phyloP scores from a whole-genome alignment of 2,888 invertebrate species.

The Tanypteryx hageni region DNA sequence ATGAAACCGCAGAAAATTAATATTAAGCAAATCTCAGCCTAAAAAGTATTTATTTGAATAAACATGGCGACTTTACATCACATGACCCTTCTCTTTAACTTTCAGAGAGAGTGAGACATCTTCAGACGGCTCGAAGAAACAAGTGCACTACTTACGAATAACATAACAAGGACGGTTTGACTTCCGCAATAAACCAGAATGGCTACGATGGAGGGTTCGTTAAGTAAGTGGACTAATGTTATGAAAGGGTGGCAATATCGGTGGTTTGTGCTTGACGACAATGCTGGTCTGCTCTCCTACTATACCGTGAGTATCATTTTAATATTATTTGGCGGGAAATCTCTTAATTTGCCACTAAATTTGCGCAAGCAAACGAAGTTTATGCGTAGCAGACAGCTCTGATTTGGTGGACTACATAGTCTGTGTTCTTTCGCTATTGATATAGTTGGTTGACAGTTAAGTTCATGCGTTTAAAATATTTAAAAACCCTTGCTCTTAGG shows the following conservation, averaged over 20 bases:
- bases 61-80: no score
- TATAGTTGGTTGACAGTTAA: no score
- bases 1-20: no score
- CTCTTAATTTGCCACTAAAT: background rate
- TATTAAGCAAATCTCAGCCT: no score
- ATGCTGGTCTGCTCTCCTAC: constrained; percentile 96
- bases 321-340: background rate
- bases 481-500: no score
- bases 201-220: constrained; percentile 91
- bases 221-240: constrained; percentile 98
- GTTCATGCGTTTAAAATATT: no score
- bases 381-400: constrained; percentile 56
- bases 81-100: no score
- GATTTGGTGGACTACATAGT: background rate
- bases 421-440: no score
- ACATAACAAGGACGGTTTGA: constrained; percentile 61
- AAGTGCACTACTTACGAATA: constrained; percentile 32
- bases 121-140: background rate
- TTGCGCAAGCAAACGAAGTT: background rate
- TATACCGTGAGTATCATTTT: constrained; percentile 90
- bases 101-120: constrained; percentile 31
- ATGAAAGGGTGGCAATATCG: constrained; percentile 99
- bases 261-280: constrained; percentile 99
- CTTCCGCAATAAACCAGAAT: constrained; percentile 70
- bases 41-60: no score